phyloP scores from a whole-genome alignment of 2,113 vertebrate genomes.

The Dromiciops gliroides region DNA sequence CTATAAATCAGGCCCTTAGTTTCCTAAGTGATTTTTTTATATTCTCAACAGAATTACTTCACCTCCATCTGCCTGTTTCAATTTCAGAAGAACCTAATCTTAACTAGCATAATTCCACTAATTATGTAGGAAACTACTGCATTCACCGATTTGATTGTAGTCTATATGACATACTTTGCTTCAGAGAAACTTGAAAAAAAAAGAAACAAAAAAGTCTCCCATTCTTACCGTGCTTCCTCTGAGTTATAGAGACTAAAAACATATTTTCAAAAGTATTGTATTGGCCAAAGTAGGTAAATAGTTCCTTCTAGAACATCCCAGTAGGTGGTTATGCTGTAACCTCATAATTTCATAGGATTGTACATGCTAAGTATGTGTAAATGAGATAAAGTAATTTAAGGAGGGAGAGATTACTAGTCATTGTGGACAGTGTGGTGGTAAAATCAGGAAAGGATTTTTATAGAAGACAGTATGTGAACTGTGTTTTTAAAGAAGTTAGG shows the following conservation, averaged over 20 bases:
- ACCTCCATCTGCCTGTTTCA: neutral
- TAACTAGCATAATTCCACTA: constrained; percentile 19
- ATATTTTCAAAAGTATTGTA: neutral
- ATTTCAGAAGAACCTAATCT: neutral
- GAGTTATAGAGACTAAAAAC: neutral
- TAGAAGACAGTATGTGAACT: neutral
- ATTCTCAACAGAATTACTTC: neutral
- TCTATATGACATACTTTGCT: neutral
- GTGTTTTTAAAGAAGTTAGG: neutral
- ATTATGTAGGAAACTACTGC: neutral
- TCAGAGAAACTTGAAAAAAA: constrained; percentile 9
- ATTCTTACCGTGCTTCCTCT: neutral
- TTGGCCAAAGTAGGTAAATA: neutral
- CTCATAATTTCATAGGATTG: neutral
- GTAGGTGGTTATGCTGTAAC: neutral
- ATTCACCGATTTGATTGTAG: neutral
- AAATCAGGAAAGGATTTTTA: neutral
- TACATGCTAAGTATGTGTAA: neutral
- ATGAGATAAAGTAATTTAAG: neutral
- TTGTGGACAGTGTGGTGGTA: neutral
- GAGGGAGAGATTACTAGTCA: neutral
- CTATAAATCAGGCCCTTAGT: neutral
- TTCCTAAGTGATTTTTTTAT: neutral
- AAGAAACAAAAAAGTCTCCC: neutral
- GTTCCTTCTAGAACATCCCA: neutral